Conservation (phyloP, 2,888 invertebrate species). For the Tipula confusa region DNA sequence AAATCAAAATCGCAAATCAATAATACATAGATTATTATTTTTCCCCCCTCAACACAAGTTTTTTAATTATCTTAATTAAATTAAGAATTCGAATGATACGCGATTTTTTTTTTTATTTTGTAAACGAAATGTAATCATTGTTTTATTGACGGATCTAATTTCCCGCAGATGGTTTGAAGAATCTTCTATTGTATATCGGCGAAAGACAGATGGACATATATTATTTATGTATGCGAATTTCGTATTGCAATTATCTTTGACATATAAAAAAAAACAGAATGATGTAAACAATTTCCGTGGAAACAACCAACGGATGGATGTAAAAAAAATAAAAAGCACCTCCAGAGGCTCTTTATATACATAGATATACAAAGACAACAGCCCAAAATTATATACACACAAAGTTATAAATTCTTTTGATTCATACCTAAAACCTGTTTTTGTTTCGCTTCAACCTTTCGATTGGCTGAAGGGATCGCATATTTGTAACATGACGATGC, state of each 20-base stretch:
- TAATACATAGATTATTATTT: neutral
- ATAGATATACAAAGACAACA: neutral
- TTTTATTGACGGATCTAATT: neutral
- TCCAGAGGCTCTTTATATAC: neutral
- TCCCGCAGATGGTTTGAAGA: neutral
- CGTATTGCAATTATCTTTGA: neutral
- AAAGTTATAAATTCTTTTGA: neutral
- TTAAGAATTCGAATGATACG: neutral
- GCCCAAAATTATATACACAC: neutral
- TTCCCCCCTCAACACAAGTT: neutral
- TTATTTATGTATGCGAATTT: no score
- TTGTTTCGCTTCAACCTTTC: neutral
- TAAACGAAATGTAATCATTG: neutral
- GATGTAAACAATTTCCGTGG: neutral
- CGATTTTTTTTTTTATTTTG: neutral
- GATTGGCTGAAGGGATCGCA: slow-evolving; percentile 5
- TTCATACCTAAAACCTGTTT: neutral
- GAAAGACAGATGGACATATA: neutral
- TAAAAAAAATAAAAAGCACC: neutral
- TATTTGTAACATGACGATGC: neutral
- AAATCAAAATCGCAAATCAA: neutral
- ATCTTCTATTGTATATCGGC: neutral
- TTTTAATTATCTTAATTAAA: neutral
- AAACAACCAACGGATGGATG: neutral
- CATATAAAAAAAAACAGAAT: neutral